Evolutionary conservation across 1,140 invertebrate genomes (phyloP), one percentile per base, ranked within the genome.

Genomic region (Pogonomyrmex californicus): DNA sequence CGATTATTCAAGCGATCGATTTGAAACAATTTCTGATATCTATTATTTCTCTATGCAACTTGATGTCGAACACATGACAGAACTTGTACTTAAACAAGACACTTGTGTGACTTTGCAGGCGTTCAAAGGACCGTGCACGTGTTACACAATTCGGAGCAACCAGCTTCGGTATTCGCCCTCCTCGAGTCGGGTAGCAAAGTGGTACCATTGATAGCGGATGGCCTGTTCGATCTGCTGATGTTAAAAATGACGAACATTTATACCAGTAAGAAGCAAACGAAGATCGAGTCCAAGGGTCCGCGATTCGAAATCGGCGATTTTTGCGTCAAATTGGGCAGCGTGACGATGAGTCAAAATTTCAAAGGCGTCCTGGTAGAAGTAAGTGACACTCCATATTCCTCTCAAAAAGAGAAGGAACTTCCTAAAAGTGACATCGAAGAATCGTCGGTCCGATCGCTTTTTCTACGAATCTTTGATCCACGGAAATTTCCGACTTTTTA

Each of bases 311-410:
- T 99, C 41, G 98, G 97, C 0, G 99, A 99, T 94, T 99, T 99
- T 95, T 97, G 98, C 89, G 97, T 99, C 4, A 99, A 99, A 95
- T 96, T 99, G 2, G 99, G 99, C 38, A 98, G 97, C 66, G 98
- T 99, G 2, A 98, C 98, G 10, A 98, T 99, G 96, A 98, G 97
- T 94, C 97, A 98, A 78, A 98, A 98, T 92, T 99, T 99, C 93
- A 99, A 99, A 95, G 99, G 99, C 14, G 97, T 99, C 79, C 96
- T 99, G 0, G 97, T 99, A 66, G 99, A 99, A 96, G 98, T 98
- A 92, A 95, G 86, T 33, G 9, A 41, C 12, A 54, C 14, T 66
- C 9, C 56, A 38, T 33, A 82, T 73, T 58, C 36, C 41, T 73
- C 5, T 33, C 23, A 4, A 14, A 36, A 73, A 71, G 65, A 58